Base-by-base conservation (phyloP, 2,888 invertebrate genomes). In the Bellardia pandia region DNA sequence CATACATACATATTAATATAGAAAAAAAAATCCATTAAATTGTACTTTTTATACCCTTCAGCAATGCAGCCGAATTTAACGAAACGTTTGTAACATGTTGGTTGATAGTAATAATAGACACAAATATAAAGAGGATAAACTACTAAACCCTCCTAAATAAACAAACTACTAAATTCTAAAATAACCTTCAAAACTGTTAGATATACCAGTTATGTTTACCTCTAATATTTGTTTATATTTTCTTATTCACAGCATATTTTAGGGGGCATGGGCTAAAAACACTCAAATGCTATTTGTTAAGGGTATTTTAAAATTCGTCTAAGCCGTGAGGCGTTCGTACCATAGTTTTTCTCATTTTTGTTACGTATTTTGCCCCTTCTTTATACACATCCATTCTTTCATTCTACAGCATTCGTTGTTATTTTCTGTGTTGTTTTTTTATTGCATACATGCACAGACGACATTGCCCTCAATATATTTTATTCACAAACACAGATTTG, bases 401-500 rank as follows among this genome's bases (percentile, higher is more conserved):
- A 45, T 72, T 87, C 64, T 60, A 76, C 30, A 40, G 23, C 45
- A 66, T 79, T 60, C 64, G 48, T 72, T 58, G 30, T 45, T 45
- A 45, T 45, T 45, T 79, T 60, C 56, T 48, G 66, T 58, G 23
- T 45, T 9, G 0, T 66, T 42, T 56, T 77, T 56, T 62, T 69
- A 71, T 62, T 56, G 48, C 60, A 68, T 16, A 71, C 66, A 75
- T 69, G 53, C 64, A 72, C 62, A 42, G 40, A 79, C 86, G 87
- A 87, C 88, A 88, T 88, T 88, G 88, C 76, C 86, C 83, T 79
- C 78, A 88, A 86, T 87, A 69, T 68, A 66, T 77, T 79, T 53
- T 68, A 75, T 60, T 42, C 56, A 56, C 33, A 72, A 80, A 45
- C 16, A 64, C 64, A 72, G 14, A 42, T 23, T 56, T 48, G 9